phyloP scores from a whole-genome alignment of 2,888 invertebrate genomes.

The Agrilus cyanescens region DNA sequence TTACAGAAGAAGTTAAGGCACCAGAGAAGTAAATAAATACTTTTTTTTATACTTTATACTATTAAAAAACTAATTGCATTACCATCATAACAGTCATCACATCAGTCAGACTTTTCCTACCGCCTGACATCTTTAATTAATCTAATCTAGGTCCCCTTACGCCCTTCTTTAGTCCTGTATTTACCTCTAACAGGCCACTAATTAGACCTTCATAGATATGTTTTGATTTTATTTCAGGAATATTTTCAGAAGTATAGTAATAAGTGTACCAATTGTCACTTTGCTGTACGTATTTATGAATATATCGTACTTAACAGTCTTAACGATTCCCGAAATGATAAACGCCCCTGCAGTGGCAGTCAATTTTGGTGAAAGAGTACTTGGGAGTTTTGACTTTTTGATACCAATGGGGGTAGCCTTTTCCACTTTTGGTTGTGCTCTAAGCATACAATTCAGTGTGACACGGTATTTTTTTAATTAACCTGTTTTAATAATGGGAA shows the following conservation, averaged over 20 bases:
- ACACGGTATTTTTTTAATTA: constrained; percentile 39
- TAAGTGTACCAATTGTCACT: constrained; percentile 73
- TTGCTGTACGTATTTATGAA: constrained; percentile 73
- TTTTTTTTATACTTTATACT: too few relatives aligned
- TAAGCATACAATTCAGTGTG: constrained; percentile 66
- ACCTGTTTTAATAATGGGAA: too few relatives aligned
- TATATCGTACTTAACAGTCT: constrained; percentile 73
- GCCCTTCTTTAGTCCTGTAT: too few relatives aligned
- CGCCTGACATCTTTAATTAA: too few relatives aligned
- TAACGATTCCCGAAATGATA: constrained; percentile 60
- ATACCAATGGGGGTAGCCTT: constrained; percentile 68
- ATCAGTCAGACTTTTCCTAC: too few relatives aligned
- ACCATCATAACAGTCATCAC: too few relatives aligned
- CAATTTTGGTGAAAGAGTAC: constrained; percentile 51
- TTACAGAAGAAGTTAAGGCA: constrained; percentile 64
- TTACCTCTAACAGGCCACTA: too few relatives aligned
- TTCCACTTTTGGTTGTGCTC: constrained; percentile 67
- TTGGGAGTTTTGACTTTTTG: constrained; percentile 53
- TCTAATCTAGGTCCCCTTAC: too few relatives aligned
- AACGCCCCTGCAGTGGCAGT: constrained; percentile 69
- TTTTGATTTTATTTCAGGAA: constrained; percentile 44
- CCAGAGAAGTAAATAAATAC: constrained; percentile 47
- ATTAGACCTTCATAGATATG: too few relatives aligned
- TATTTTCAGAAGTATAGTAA: constrained; percentile 65
- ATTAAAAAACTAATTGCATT: too few relatives aligned